Percentiles rank a stretch among this genome's conserved stretches.
These are phyloP conservation scores for Tetramorium simillimum DNA, from an alignment of 1,140 invertebrate genomes.

Conservation along the genomic window DNA sequence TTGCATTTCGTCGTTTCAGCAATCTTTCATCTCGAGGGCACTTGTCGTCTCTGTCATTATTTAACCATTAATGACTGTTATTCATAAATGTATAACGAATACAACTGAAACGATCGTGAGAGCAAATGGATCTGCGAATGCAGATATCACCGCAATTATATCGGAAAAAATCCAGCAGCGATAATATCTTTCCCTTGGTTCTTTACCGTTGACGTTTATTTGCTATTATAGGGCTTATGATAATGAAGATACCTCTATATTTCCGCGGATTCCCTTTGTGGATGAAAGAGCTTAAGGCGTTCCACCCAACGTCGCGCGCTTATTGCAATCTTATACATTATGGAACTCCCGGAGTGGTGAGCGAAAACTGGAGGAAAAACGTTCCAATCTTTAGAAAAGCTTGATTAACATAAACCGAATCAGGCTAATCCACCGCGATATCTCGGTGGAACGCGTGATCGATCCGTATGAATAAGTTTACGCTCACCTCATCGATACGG, in stretches of 20 bases:
- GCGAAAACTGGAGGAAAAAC: constrained; percentile 26
- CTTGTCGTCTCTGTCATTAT: constrained; percentile 39
- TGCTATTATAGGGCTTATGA: constrained; percentile 62
- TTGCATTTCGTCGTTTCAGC: background rate
- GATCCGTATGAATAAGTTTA: constrained; percentile 1
- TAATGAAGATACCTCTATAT: constrained; percentile 59
- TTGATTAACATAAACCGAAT: constrained; percentile 45
- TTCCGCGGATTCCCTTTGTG: constrained; percentile 41
- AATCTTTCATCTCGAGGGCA: background rate
- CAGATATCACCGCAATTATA: background rate
- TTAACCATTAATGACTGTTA: background rate
- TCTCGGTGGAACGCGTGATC: background rate
- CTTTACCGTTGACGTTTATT: constrained; percentile 51
- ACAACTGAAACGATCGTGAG: background rate
- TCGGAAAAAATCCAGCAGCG: constrained; percentile 1
- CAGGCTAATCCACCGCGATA: constrained; percentile 32
- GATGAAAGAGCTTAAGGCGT: background rate
- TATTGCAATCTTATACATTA: constrained; percentile 58
- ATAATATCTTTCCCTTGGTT: background rate
- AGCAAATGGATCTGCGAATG: background rate
- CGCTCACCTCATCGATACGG: background rate
- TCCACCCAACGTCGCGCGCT: constrained; percentile 23
- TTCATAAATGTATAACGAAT: background rate
- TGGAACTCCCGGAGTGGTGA: constrained; percentile 6
- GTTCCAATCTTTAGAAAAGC: constrained; percentile 30